Conservation (phyloP, 35 echinoderm and acorn worm genomes). For the Anneissia japonica region DNA sequence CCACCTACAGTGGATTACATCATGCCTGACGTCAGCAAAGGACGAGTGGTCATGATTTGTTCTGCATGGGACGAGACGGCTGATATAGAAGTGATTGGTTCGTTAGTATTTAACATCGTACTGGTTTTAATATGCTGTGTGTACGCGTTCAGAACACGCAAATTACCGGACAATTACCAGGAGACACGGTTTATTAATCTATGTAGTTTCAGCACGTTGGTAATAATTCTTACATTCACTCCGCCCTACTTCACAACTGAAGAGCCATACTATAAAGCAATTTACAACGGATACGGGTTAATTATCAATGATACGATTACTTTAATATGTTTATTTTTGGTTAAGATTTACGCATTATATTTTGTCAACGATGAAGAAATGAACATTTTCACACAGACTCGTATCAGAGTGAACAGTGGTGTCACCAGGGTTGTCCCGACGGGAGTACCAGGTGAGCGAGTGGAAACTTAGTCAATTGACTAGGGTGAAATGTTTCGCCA, state of each 20-base stretch:
- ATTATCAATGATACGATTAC: slow-evolving; percentile 87
- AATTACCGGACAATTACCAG: slow-evolving; percentile 95
- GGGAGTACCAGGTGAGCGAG: too few species aligned
- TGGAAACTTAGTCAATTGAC: too few species aligned
- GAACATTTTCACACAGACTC: slow-evolving; percentile 80
- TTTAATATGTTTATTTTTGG: slow-evolving; percentile 74
- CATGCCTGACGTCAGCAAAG: slow-evolving; percentile 32
- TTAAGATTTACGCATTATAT: slow-evolving; percentile 92
- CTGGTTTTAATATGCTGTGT: slow-evolving; percentile 76
- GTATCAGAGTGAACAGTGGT: slow-evolving; percentile 62
- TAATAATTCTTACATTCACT: slow-evolving; percentile 67
- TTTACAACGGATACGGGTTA: slow-evolving; percentile 56
- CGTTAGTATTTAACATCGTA: slow-evolving; percentile 59
- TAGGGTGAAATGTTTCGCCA: too few species aligned
- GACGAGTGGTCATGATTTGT: slow-evolving; percentile 49
- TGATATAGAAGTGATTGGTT: slow-evolving; percentile 40
- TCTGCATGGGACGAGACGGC: slow-evolving; percentile 5
- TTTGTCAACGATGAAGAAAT: slow-evolving; percentile 87
- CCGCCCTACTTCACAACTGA: slow-evolving; percentile 76
- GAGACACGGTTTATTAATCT: slow-evolving; percentile 92
- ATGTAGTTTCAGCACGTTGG: slow-evolving; percentile 76
- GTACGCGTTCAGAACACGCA: slow-evolving; percentile 84
- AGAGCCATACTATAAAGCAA: slow-evolving; percentile 62
- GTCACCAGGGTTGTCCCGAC: too few species aligned
- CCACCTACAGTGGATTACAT: slow-evolving; percentile 40